Evolutionary conservation across 2,888 invertebrate species (phyloP).

Genomic region (Drosophila putrida): DNA sequence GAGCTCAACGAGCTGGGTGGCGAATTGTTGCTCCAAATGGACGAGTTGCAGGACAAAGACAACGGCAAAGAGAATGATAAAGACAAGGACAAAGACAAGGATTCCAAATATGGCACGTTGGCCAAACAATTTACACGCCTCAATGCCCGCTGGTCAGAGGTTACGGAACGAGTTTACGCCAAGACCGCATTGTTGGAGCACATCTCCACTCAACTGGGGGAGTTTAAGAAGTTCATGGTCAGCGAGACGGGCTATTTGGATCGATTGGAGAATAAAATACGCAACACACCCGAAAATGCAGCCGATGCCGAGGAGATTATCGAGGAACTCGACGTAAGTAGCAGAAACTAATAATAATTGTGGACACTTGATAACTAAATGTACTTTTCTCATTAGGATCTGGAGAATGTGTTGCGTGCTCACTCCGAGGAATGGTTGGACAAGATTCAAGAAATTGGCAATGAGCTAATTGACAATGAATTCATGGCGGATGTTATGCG

Average conservation of each 20-base stretch:
- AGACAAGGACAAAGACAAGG: conserved; percentile 73
- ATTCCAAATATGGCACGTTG: conserved; percentile 87
- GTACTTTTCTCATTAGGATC: conserved; percentile 87
- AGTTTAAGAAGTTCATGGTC: conserved; percentile 91
- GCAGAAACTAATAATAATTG: conserved; percentile 71
- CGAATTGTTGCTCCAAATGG: conserved; percentile 88
- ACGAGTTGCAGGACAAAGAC: conserved; percentile 82
- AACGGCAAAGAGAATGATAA: conserved; percentile 77
- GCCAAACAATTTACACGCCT: conserved; percentile 89
- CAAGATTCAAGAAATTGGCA: conserved; percentile 91
- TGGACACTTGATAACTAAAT: too few species aligned
- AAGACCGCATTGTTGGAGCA: conserved; percentile 89
- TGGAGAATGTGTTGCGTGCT: conserved; percentile 91
- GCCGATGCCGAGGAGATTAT: conserved; percentile 96
- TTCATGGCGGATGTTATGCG: conserved; percentile 90
- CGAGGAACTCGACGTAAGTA: conserved; percentile 94
- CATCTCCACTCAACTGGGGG: conserved; percentile 91
- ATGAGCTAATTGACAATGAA: conserved; percentile 90
- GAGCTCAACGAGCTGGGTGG: conserved; percentile 90
- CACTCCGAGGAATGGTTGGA: conserved; percentile 90
- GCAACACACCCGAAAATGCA: conserved; percentile 89
- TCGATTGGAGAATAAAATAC: conserved; percentile 91
- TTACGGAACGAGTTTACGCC: conserved; percentile 90
- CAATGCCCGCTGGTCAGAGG: conserved; percentile 90
- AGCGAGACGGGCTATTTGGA: conserved; percentile 91